A percentile compares a stretch with the other conserved stretches of the same genome.
Evolutionary conservation across 1,140 invertebrate genomes (phyloP).

Genomic region (Mactra quadrangularis): DNA sequence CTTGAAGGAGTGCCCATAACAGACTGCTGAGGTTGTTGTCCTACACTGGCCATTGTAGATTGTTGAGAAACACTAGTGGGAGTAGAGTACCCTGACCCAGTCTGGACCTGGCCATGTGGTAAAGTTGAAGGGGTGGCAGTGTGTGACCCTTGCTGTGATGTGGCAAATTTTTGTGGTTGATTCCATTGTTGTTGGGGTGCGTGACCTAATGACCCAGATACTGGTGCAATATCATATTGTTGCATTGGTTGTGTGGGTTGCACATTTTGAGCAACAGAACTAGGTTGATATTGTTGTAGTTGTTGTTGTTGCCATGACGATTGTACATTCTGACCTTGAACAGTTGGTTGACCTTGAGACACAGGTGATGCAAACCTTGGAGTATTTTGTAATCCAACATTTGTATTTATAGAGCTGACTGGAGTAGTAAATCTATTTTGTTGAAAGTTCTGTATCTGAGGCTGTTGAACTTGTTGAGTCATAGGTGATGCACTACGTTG

Average conservation of each 20-base stretch:
- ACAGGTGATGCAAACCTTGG: background rate
- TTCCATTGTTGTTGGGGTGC: conserved; percentile 24
- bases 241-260: background rate
- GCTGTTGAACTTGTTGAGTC: background rate
- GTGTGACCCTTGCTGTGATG: conserved; percentile 21
- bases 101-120: background rate
- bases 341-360: background rate
- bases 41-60: conserved; percentile 10
- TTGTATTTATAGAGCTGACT: background rate
- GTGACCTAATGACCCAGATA: conserved; percentile 21
- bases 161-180: background rate
- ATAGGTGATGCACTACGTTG: background rate
- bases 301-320: no score
- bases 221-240: conserved; percentile 19
- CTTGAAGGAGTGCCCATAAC: no score
- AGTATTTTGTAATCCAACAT: background rate
- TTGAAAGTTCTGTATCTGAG: conserved; percentile 6
- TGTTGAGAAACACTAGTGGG: background rate
- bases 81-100: background rate
- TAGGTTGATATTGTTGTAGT: no score
- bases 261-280: background rate
- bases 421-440: background rate
- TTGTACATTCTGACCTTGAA: no score
- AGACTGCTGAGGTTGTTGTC: background rate
- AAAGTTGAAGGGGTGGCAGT: no score